phyloP scores from a whole-genome alignment of 2,797 vertebrate species.

The Dryobates pubescens region DNA sequence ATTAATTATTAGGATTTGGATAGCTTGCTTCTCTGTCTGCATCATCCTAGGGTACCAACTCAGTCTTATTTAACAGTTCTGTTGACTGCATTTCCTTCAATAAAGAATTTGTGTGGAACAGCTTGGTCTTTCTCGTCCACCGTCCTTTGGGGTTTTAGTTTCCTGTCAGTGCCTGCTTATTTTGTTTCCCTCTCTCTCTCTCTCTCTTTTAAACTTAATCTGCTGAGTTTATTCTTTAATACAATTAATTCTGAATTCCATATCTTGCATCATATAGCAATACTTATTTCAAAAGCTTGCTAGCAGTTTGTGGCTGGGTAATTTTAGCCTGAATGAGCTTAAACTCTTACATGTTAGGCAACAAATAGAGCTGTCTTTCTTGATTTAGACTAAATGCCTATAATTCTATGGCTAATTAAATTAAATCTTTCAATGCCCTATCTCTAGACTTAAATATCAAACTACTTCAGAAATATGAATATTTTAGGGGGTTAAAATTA shows the following conservation, averaged over 20 bases:
- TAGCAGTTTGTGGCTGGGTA: constrained; percentile 2
- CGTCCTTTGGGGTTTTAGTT: background rate
- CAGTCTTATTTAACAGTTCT: constrained; percentile 1
- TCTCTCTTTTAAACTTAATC: background rate
- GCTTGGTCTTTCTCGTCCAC: background rate
- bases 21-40: background rate
- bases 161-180: background rate
- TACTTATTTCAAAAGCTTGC: constrained; percentile 9
- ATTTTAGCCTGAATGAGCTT: constrained; percentile 20
- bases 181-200: constrained; percentile 4
- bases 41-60: background rate
- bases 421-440: constrained; percentile 32
- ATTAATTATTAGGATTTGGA: constrained; percentile 1
- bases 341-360: background rate
- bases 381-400: constrained; percentile 27
- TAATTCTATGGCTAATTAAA: constrained; percentile 60
- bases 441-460: constrained; percentile 43
- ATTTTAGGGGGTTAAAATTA: constrained; percentile 53
- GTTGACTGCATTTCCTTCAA: background rate
- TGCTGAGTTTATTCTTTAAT: background rate
- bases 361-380: constrained; percentile 23
- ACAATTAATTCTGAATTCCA: background rate
- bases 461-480: constrained; percentile 44
- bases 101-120: background rate
- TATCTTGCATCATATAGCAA: background rate